phyloP scores from a whole-genome alignment of 2,113 vertebrate genomes.

The Mystacornis crossleyi region DNA sequence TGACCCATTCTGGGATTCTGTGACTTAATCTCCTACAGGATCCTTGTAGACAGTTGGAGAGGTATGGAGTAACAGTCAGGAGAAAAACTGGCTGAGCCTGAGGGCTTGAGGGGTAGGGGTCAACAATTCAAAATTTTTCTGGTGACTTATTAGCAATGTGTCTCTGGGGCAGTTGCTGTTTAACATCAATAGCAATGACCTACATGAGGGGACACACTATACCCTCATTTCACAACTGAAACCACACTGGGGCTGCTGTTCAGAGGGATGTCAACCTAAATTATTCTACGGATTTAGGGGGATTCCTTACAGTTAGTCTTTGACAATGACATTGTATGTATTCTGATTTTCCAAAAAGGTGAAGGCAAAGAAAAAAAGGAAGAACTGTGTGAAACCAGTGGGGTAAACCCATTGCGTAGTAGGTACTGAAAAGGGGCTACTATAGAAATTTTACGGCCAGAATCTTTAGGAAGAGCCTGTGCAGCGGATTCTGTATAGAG shows the following conservation, averaged over 20 bases:
- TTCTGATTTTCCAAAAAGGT: neutral
- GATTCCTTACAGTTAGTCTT: neutral
- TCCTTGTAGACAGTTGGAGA: neutral
- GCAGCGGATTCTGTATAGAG: neutral
- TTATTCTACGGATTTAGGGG: neutral
- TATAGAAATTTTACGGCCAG: neutral
- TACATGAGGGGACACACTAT: neutral
- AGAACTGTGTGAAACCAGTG: neutral
- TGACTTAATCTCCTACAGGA: neutral
- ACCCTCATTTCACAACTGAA: neutral
- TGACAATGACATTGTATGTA: neutral
- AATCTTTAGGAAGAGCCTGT: neutral
- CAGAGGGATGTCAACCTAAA: neutral
- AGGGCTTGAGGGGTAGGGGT: neutral
- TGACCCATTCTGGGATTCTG: neutral
- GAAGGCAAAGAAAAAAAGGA: neutral
- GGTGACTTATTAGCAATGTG: neutral
- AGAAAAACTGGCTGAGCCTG: neutral
- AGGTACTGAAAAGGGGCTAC: neutral
- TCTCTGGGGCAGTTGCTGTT: neutral
- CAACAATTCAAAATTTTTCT: neutral
- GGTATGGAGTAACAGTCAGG: neutral
- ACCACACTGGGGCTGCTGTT: neutral
- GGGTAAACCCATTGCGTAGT: neutral
- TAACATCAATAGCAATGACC: neutral